Conservation (phyloP, 2,888 invertebrate genomes). For the Xestia xanthographa region DNA sequence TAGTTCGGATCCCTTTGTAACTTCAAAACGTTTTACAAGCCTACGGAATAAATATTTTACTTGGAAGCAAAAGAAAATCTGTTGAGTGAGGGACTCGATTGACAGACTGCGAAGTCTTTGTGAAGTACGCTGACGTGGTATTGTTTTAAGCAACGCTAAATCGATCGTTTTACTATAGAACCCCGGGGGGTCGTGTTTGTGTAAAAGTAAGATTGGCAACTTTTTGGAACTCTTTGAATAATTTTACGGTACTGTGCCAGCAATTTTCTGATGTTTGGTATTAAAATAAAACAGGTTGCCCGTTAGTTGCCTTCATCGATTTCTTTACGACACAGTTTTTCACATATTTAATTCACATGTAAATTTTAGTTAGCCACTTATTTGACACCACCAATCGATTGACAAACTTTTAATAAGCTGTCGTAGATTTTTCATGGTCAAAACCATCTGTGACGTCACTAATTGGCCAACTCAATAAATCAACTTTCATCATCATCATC, state of each 20-base stretch:
- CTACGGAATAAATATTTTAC: constrained; percentile 52
- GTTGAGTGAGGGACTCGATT: constrained; percentile 22
- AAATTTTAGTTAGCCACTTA: neutral
- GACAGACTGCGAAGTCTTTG: constrained; percentile 45
- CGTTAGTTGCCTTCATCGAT: neutral
- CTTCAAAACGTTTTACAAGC: constrained; percentile 38
- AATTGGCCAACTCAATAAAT: neutral
- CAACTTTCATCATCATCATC: no score
- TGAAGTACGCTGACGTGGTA: constrained; percentile 36
- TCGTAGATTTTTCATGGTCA: neutral
- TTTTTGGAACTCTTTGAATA: constrained; percentile 49
- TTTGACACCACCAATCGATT: no score
- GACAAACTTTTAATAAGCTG: neutral
- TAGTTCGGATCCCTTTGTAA: constrained; percentile 39
- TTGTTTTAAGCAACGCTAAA: constrained; percentile 55
- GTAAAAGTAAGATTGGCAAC: constrained; percentile 39
- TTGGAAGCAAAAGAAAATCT: constrained; percentile 33
- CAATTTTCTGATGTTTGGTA: constrained; percentile 14
- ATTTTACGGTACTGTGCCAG: constrained; percentile 35
- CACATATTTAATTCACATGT: no score
- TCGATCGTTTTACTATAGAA: constrained; percentile 39
- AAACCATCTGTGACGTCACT: neutral
- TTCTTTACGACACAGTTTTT: neutral
- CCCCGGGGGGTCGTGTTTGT: constrained; percentile 31
- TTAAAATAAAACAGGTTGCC: neutral